phyloP scores from a whole-genome alignment of 2,888 invertebrate genomes.

The Cinara cedri region DNA sequence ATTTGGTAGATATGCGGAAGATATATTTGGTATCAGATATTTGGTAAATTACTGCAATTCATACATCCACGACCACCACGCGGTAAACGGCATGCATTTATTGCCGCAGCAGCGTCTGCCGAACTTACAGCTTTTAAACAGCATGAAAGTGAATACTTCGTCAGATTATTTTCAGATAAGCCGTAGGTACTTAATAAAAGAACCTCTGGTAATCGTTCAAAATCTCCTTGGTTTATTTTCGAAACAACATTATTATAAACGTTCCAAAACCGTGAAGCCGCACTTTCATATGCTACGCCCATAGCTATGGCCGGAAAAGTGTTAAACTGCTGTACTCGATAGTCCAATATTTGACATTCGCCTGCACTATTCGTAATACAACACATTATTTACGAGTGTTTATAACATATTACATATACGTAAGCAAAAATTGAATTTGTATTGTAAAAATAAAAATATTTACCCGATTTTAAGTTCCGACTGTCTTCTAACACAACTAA shows the following conservation, averaged over 20 bases:
- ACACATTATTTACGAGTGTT: slow-evolving; percentile 3
- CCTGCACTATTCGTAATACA: slow-evolving; percentile 69
- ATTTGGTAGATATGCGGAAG: too few relatives aligned
- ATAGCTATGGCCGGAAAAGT: slow-evolving; percentile 83
- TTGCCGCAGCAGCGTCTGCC: slow-evolving; percentile 74
- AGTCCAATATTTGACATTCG: slow-evolving; percentile 91
- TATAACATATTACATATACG: too few relatives aligned
- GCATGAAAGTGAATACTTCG: slow-evolving; percentile 85
- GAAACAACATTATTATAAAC: slow-evolving; percentile 83
- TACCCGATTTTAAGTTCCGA: slow-evolving; percentile 84
- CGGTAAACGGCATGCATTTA: slow-evolving; percentile 85
- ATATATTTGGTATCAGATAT: too few relatives aligned
- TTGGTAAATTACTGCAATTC: slow-evolving; percentile 83
- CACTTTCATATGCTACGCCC: slow-evolving; percentile 78
- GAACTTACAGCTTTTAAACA: slow-evolving; percentile 90
- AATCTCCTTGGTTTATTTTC: slow-evolving; percentile 79
- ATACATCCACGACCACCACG: slow-evolving; percentile 98
- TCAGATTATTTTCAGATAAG: too few relatives aligned
- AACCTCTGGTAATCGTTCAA: slow-evolving; percentile 85
- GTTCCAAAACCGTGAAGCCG: slow-evolving; percentile 80
- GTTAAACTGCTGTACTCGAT: slow-evolving; percentile 92
- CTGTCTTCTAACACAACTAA: slow-evolving; percentile 88
- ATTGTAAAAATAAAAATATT: slow-evolving; percentile 61
- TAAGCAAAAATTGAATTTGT: neutral
- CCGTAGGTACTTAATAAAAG: neutral